phyloP scores from a whole-genome alignment of 1,140 invertebrate species.

The Orchestia grillus region DNA sequence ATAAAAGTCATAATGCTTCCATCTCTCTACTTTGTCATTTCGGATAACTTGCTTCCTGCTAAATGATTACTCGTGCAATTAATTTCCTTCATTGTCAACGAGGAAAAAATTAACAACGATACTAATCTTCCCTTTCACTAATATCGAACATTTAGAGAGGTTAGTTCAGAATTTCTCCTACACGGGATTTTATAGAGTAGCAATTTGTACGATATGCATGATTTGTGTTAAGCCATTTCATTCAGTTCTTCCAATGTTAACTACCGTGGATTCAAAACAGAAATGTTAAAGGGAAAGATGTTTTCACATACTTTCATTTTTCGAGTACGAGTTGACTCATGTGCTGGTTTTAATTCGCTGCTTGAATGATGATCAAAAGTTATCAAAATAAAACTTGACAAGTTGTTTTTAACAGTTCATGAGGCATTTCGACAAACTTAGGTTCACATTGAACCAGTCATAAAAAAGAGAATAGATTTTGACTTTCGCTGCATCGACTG shows the following conservation, averaged over 20 bases:
- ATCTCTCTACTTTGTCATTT: background rate
- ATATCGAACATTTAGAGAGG: background rate
- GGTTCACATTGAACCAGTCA: too few relatives aligned
- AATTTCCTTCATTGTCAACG: background rate
- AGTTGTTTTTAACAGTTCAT: too few relatives aligned
- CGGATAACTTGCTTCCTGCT: background rate
- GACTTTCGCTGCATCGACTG: background rate
- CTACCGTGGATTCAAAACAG: too few relatives aligned
- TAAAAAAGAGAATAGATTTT: too few relatives aligned
- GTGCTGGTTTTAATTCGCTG: too few relatives aligned
- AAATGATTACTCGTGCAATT: background rate
- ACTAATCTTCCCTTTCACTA: background rate
- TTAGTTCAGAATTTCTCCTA: background rate
- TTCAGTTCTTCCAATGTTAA: too few relatives aligned
- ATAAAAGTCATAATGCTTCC: background rate
- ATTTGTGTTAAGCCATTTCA: background rate
- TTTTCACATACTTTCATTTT: too few relatives aligned
- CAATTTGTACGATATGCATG: background rate
- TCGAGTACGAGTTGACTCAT: too few relatives aligned
- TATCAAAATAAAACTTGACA: too few relatives aligned
- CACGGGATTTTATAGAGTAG: background rate
- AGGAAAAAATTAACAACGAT: background rate
- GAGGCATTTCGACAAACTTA: too few relatives aligned
- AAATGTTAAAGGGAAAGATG: too few relatives aligned
- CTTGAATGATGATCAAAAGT: too few relatives aligned